Evolutionary conservation across 2,797 vertebrate genomes (phyloP).

Genomic region (Chrosomus eos): DNA sequence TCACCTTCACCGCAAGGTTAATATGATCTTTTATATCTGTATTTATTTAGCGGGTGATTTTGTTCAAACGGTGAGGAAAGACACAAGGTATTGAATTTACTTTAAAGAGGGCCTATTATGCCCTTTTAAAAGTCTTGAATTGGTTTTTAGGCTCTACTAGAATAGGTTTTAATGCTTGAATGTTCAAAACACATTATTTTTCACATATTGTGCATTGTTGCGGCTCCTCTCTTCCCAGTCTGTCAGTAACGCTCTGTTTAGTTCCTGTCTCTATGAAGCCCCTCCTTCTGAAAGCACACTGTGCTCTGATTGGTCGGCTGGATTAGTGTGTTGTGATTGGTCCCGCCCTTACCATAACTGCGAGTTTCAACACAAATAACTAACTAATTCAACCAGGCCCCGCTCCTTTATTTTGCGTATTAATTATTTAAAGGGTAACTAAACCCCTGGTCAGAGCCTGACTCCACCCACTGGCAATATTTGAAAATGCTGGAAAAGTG

Average conservation of each 20-base stretch:
- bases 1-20: conserved; percentile 71
- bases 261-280: too few relatives aligned
- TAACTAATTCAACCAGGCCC: too few relatives aligned
- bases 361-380: too few relatives aligned
- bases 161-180: neutral
- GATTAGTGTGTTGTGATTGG: too few relatives aligned
- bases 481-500: too few relatives aligned
- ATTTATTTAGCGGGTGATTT: neutral
- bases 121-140: neutral
- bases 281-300: too few relatives aligned
- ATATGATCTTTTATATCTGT: neutral
- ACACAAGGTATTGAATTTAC: neutral
- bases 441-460: too few relatives aligned
- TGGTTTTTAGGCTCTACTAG: neutral
- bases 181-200: neutral
- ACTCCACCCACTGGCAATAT: too few relatives aligned
- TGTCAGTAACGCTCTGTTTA: neutral
- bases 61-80: neutral
- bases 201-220: neutral
- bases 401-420: too few relatives aligned
- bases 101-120: neutral
- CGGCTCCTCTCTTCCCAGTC: neutral
- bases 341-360: too few relatives aligned
- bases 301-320: too few relatives aligned
- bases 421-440: too few relatives aligned